Evolutionary conservation across 2,797 vertebrate genomes (phyloP), one percentile per base, ranked within the genome.

Genomic region (Danio jaintianensis): DNA sequence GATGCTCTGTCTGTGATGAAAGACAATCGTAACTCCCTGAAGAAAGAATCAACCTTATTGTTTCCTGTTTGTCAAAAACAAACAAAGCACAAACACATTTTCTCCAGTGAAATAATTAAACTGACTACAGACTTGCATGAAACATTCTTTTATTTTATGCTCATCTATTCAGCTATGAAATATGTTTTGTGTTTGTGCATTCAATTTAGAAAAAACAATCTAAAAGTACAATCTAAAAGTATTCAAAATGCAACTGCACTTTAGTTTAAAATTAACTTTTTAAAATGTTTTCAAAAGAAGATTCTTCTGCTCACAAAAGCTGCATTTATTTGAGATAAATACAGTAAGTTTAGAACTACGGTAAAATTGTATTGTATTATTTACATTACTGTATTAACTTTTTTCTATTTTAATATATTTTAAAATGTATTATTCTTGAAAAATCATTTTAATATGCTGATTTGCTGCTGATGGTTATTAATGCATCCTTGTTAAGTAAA

Each of bases 81-180:
- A 61, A 61, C n/a, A 50, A 38, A 62, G 7, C 43, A 36, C 11
- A 38, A 62, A 7, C 43, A 36, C 11, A 52, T 4, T 20, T 10
- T 63, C 36, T 18, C 16, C 58, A 61, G 47, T 75, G 6, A 38
- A 61, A 75, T 50, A 50, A 40, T 40, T 55, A 55, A 47, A 61
- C 12, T 59, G 12, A 47, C 43, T 47, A 47, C 9, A 58, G 58
- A 72, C 69, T 47, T 4, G 7, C 22, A 47, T 0, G 73, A 16
- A 56, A 56, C 4, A 42, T 52, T 40, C 38, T 18, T 10, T 11
- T 40, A 3, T 69, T 15, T 52, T 16, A 40, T 18, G 48, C 29
- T 50, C 9, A 11, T 40, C 29, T 15, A 70, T 38, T 42, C 11
- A 56, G 12, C 13, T 11, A 4, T 71, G 11, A 71, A 55, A 63